phyloP scores from a whole-genome alignment of 2,888 invertebrate species.

The Caenorhabditis plicata region DNA sequence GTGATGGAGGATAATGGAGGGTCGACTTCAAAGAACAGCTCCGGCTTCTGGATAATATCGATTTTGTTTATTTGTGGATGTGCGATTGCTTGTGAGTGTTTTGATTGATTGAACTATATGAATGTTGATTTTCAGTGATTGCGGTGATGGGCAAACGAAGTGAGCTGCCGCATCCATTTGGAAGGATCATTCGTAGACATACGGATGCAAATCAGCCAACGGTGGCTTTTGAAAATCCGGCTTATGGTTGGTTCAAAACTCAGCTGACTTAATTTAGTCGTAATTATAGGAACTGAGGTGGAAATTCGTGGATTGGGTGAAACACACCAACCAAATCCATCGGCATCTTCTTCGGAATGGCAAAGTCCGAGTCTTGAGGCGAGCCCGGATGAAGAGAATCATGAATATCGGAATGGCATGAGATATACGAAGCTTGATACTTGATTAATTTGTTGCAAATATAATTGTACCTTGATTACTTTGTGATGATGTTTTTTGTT shows the following conservation, averaged over 20 bases:
- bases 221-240: constrained; percentile 47
- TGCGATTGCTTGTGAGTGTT: constrained; percentile 14
- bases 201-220: constrained; percentile 38
- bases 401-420: constrained; percentile 40
- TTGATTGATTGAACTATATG: not conserved
- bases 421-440: constrained; percentile 47
- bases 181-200: constrained; percentile 26
- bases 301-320: constrained; percentile 48
- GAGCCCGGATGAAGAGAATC: constrained; percentile 15
- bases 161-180: constrained; percentile 33
- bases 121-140: constrained; percentile 4
- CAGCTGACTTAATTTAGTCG: not conserved
- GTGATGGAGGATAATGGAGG: no score
- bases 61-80: constrained; percentile 13
- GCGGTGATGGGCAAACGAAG: constrained; percentile 25
- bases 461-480: not conserved
- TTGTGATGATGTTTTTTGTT: constrained; percentile 3
- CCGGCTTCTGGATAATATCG: constrained; percentile 26
- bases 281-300: constrained; percentile 33
- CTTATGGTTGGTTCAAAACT: not conserved
- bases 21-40: constrained; percentile 8
- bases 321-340: not conserved
- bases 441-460: constrained; percentile 7
- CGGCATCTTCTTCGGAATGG: constrained; percentile 33
- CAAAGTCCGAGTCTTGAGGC: constrained; percentile 38